Evolutionary conservation across 2,113 vertebrate species (phyloP).

Genomic region (Ivindomyrus marchei): DNA sequence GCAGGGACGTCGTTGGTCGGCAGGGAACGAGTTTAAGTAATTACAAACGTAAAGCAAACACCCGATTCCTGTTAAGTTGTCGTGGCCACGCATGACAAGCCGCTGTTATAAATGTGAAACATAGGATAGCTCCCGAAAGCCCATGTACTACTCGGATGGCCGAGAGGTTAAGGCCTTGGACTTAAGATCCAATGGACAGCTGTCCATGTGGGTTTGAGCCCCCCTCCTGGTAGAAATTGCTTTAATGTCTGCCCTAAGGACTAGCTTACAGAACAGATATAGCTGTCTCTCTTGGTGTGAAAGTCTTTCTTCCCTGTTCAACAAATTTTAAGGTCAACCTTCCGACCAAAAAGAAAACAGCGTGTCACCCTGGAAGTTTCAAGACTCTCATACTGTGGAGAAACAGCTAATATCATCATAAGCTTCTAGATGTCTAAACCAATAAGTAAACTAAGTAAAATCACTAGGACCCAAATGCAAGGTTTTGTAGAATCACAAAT

Average conservation of each 20-base stretch:
- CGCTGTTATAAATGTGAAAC: not conserved
- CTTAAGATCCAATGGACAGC: constrained; percentile 1
- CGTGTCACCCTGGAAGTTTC: not conserved
- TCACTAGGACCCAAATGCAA: not conserved
- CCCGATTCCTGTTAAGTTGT: not conserved
- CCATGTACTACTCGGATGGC: not conserved
- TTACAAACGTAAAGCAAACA: not conserved
- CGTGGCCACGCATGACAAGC: not conserved
- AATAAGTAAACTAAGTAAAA: not conserved
- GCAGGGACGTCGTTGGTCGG: not conserved
- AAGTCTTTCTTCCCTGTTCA: not conserved
- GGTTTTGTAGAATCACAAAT: not conserved
- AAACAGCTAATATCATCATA: not conserved
- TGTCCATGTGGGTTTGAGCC: constrained; percentile 1
- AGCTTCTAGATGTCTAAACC: not conserved
- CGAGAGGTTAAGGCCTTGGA: not conserved
- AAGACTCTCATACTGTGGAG: not conserved
- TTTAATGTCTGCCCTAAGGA: not conserved
- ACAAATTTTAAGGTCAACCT: not conserved
- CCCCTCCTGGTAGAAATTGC: constrained; percentile 12
- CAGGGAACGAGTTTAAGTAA: not conserved
- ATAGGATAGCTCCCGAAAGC: not conserved
- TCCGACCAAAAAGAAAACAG: not conserved
- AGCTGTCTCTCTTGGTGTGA: not conserved
- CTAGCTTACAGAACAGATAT: not conserved